Evolutionary conservation across 2,797 vertebrate species (phyloP).

Genomic region (Mionectes olivaceus): DNA sequence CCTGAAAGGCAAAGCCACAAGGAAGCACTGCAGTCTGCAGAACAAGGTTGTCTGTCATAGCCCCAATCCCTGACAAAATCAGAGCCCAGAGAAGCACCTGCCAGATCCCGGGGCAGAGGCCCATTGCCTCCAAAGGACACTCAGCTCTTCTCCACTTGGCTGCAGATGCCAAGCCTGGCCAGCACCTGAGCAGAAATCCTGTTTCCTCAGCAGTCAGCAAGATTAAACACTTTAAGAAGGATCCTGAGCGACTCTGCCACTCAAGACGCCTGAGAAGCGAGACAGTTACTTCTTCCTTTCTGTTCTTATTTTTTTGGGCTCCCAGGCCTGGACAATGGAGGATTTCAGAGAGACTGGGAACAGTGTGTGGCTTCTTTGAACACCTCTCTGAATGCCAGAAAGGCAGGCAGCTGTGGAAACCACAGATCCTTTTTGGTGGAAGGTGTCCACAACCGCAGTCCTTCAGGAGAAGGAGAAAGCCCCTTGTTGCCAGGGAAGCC

Average conservation of each 20-base stretch:
- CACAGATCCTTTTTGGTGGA: not conserved
- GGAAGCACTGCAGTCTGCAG: not conserved
- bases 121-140: not conserved
- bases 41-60: not conserved
- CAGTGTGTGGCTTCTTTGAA: not conserved
- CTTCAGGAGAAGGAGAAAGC: not conserved
- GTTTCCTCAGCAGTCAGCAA: not conserved
- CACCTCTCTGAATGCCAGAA: not conserved
- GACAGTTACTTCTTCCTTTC: not conserved
- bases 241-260: not conserved
- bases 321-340: not conserved
- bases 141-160: not conserved
- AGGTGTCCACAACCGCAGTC: not conserved
- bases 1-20: not conserved
- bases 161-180: not conserved
- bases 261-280: not conserved
- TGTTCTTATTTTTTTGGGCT: not conserved
- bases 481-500: constrained; percentile 4
- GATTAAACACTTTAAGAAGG: not conserved
- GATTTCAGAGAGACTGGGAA: not conserved
- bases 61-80: not conserved
- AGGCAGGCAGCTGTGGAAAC: not conserved
- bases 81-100: fast-evolving
- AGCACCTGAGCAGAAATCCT: not conserved
- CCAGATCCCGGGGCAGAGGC: not conserved